These are phyloP conservation scores for Hephaestus fuliginosus DNA, from an alignment of 2,797 vertebrate species.

Conservation along the genomic window DNA sequence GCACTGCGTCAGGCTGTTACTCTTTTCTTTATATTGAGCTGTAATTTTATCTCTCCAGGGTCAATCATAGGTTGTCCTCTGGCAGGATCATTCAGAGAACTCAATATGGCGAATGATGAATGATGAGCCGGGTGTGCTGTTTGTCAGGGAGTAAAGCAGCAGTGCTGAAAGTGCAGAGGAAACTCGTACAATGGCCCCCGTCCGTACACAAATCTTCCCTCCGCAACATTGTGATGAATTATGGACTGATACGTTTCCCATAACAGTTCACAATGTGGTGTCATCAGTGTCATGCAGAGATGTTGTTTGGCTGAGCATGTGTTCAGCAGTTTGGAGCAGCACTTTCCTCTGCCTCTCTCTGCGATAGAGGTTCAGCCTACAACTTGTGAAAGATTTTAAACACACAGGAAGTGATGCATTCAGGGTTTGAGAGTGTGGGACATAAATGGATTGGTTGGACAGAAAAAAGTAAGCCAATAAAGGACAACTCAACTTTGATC, in stretches of 20 bases:
- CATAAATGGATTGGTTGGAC: slow-evolving; percentile 12
- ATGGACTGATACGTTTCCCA: slow-evolving; percentile 21
- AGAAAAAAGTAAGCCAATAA: neutral
- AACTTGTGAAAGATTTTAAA: slow-evolving; percentile 34
- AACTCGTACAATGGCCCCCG: slow-evolving; percentile 5
- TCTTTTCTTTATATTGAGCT: slow-evolving; percentile 59
- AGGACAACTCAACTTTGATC: neutral
- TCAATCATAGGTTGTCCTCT: slow-evolving; percentile 59
- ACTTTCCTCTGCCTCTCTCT: slow-evolving; percentile 12
- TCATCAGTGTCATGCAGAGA: slow-evolving; percentile 39
- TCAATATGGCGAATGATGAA: slow-evolving; percentile 57
- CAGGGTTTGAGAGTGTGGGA: slow-evolving; percentile 7
- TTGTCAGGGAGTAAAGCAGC: slow-evolving; percentile 50
- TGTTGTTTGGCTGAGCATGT: slow-evolving; percentile 6
- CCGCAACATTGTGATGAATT: slow-evolving; percentile 25
- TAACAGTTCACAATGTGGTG: slow-evolving; percentile 29
- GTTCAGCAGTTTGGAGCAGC: slow-evolving; percentile 15
- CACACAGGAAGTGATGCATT: slow-evolving; percentile 34
- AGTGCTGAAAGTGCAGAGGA: slow-evolving; percentile 16
- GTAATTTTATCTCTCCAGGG: slow-evolving; percentile 60
- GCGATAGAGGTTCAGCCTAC: slow-evolving; percentile 34
- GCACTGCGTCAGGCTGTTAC: slow-evolving; percentile 36
- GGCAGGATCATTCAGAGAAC: slow-evolving; percentile 40
- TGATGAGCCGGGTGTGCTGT: slow-evolving; percentile 32
- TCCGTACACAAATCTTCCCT: slow-evolving; percentile 34